These are phyloP conservation scores for Mnemiopsis leidyi DNA, from an alignment of 37 sponge, comb jelly and placozoan species.

Conservation along the genomic window DNA sequence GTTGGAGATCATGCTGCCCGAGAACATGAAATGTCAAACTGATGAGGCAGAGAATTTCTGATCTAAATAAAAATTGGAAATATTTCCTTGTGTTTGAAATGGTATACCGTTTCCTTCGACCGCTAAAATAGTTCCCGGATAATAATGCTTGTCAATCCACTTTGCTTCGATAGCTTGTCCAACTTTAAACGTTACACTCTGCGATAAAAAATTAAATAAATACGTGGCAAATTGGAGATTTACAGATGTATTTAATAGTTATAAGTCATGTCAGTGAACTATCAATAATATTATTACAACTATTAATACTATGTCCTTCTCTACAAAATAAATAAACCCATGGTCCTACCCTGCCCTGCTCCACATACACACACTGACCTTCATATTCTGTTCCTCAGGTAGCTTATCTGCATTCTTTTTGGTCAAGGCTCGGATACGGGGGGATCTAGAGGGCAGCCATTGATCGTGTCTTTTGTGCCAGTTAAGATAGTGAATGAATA, in stretches of 20 bases:
- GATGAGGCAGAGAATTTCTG: background rate
- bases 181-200: constrained; percentile 61
- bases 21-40: constrained; percentile 2
- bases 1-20: constrained; percentile 22
- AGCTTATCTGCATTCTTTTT: constrained; percentile 59
- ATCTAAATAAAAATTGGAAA: background rate
- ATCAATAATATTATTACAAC: too few relatives aligned
- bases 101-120: constrained; percentile 5
- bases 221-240: background rate
- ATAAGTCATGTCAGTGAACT: too few relatives aligned
- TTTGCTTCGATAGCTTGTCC: constrained; percentile 45
- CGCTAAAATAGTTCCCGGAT: constrained; percentile 24
- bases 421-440: background rate
- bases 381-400: constrained; percentile 30
- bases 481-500: constrained; percentile 47
- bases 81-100: constrained; percentile 18
- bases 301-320: too few relatives aligned
- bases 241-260: background rate
- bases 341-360: too few relatives aligned
- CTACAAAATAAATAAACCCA: too few relatives aligned
- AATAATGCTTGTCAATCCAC: constrained; percentile 57
- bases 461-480: constrained; percentile 65
- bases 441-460: constrained; percentile 41
- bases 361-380: constrained; percentile 1
- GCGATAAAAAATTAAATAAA: background rate